Percentiles rank a stretch among this genome's conserved stretches.
phyloP scores from a whole-genome alignment of 2,797 vertebrate species.

The Anniella stebbinsi region DNA sequence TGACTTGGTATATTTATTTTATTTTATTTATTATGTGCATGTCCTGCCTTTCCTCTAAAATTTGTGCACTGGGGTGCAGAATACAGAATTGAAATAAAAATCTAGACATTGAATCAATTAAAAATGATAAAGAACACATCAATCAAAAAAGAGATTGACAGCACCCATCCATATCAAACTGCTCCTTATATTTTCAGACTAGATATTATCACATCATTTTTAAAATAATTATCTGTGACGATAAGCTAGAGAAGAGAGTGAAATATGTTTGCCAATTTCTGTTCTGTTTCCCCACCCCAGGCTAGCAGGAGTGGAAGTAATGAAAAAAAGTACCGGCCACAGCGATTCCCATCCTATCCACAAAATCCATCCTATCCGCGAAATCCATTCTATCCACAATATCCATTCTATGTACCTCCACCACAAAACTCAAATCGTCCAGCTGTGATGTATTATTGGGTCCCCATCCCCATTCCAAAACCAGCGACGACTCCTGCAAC shows the following conservation, averaged over 20 bases:
- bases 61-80: neutral
- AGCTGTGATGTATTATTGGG: neutral
- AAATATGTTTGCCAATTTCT: neutral
- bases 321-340: conserved; percentile 1
- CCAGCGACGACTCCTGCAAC: neutral
- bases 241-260: neutral
- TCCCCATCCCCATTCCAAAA: neutral
- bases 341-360: neutral
- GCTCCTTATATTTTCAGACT: neutral
- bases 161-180: neutral
- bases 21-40: no score
- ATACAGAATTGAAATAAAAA: neutral
- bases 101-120: neutral
- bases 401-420: neutral
- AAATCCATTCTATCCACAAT: neutral
- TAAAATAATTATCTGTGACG: neutral
- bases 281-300: neutral
- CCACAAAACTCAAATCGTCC: neutral
- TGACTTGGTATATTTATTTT: neutral
- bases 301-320: neutral
- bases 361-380: neutral
- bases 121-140: neutral
- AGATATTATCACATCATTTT: neutral
- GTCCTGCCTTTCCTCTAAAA: neutral
- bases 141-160: neutral